phyloP scores from a whole-genome alignment of 2,888 invertebrate species.

The Archips xylosteana region DNA sequence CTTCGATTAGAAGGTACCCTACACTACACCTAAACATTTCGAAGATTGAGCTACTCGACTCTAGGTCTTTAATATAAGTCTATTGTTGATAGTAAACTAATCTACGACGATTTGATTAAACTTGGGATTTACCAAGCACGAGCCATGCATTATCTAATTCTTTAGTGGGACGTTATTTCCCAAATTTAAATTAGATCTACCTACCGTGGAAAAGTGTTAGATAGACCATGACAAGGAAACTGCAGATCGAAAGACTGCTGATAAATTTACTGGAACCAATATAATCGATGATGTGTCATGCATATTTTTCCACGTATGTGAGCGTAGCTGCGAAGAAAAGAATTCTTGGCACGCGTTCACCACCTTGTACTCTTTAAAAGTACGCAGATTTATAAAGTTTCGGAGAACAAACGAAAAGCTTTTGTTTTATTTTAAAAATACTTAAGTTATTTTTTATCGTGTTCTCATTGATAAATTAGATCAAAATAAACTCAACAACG shows the following conservation, averaged over 20 bases:
- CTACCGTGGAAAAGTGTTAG: neutral
- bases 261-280: neutral
- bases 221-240: neutral
- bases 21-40: too few species aligned
- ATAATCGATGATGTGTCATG: slow-evolving; percentile 1
- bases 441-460: neutral
- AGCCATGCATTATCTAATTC: too few species aligned
- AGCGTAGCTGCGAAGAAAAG: slow-evolving; percentile 2
- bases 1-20: too few species aligned
- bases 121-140: too few species aligned
- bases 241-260: neutral
- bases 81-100: too few species aligned
- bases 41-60: too few species aligned
- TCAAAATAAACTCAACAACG: neutral
- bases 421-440: slow-evolving; percentile 1
- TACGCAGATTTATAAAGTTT: slow-evolving; percentile 13
- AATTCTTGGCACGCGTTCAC: slow-evolving; percentile 20
- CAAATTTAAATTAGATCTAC: neutral
- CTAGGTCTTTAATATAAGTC: too few species aligned
- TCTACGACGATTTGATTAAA: too few species aligned
- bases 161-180: too few species aligned
- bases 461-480: neutral
- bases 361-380: slow-evolving; percentile 9
- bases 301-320: slow-evolving; percentile 11
- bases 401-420: neutral